These are phyloP conservation scores for Cryptotermes secundus DNA, from an alignment of 1,140 invertebrate genomes.

Conservation along the genomic window DNA sequence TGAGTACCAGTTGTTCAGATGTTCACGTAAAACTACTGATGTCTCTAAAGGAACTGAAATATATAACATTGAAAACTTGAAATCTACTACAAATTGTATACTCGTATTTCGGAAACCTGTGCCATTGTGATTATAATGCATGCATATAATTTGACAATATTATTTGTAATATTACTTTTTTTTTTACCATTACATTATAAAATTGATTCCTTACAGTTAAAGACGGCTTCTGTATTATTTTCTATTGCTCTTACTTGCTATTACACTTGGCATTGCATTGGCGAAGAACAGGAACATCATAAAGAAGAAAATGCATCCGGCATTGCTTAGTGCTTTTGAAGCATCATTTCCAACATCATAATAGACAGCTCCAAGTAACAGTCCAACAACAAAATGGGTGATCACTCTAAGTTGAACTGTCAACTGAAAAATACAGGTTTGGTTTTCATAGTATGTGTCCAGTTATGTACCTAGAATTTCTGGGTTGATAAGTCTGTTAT, in stretches of 20 bases:
- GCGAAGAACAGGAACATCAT: conserved; percentile 84
- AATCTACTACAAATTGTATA: too few relatives aligned
- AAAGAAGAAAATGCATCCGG: conserved; percentile 80
- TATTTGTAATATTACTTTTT: too few relatives aligned
- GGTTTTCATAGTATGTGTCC: too few relatives aligned
- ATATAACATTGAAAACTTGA: background rate
- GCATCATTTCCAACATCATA: conserved; percentile 78
- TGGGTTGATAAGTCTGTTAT: too few relatives aligned
- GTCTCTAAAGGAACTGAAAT: conserved; percentile 60
- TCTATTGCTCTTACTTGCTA: conserved; percentile 70
- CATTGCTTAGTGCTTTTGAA: conserved; percentile 72
- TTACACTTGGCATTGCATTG: conserved; percentile 84
- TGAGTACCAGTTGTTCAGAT: conserved; percentile 66
- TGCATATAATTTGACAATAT: too few relatives aligned
- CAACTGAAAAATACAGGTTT: conserved; percentile 54
- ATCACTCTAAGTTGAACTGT: conserved; percentile 70
- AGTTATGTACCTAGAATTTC: too few relatives aligned
- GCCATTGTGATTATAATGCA: too few relatives aligned
- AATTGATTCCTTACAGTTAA: too few relatives aligned
- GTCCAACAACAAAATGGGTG: conserved; percentile 70
- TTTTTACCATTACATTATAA: too few relatives aligned
- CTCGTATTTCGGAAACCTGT: too few relatives aligned
- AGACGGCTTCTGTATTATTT: too few relatives aligned
- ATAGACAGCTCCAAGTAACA: conserved; percentile 80
- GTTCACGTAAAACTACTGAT: conserved; percentile 60